Conservation (phyloP, 2,888 invertebrate species). For the Resseliella maxima region DNA sequence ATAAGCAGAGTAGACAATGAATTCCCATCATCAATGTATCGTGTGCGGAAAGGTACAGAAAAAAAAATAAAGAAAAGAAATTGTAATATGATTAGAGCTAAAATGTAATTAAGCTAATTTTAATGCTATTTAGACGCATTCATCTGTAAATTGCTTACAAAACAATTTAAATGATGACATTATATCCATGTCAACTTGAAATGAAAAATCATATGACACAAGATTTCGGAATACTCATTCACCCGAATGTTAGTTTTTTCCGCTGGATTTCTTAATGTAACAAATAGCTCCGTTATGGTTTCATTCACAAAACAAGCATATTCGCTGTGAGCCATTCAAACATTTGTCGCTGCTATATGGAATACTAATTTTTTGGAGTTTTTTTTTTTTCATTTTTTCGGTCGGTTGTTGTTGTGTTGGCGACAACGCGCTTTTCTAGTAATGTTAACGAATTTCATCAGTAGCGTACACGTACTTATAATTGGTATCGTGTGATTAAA, state of each 20-base stretch:
- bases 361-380: conserved; percentile 36
- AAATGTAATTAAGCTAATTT: neutral
- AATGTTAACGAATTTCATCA: neutral
- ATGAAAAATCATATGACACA: neutral
- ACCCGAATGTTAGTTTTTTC: neutral
- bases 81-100: neutral
- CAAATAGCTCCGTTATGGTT: conserved; percentile 37
- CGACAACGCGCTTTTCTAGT: neutral
- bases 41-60: too few species aligned
- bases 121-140: neutral
- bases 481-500: neutral
- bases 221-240: too few species aligned
- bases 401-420: neutral
- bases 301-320: conserved; percentile 29
- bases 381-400: neutral
- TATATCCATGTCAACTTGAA: neutral
- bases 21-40: too few species aligned
- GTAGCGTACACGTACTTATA: conserved; percentile 20
- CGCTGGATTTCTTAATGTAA: neutral
- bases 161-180: neutral
- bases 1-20: too few species aligned
- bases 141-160: neutral
- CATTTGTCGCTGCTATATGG: neutral
- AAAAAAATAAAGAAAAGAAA: neutral
- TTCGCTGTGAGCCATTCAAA: too few species aligned